These are phyloP conservation scores for Aphaenogaster floridana DNA, from an alignment of 1,140 invertebrate genomes.

Conservation along the genomic window DNA sequence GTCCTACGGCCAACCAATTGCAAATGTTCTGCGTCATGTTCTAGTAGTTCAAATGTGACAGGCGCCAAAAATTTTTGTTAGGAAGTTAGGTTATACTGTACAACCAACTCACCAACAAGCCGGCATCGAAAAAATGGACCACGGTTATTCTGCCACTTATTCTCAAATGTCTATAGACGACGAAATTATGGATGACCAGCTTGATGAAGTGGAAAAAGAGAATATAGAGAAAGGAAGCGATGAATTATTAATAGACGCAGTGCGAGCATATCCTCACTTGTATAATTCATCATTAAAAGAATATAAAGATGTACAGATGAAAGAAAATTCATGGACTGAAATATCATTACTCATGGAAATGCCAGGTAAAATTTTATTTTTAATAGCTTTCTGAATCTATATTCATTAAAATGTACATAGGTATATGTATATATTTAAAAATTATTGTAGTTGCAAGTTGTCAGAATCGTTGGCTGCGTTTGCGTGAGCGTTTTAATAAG, in stretches of 20 bases:
- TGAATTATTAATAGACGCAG: neutral
- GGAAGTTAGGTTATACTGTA: too few relatives aligned
- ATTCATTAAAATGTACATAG: too few relatives aligned
- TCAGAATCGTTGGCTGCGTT: neutral
- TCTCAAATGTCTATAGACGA: too few relatives aligned
- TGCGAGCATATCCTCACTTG: neutral
- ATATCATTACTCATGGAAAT: neutral
- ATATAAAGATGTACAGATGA: neutral
- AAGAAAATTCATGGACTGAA: neutral
- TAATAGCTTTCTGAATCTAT: too few relatives aligned
- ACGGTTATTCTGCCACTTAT: too few relatives aligned
- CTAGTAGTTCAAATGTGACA: too few relatives aligned
- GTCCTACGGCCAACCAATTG: neutral
- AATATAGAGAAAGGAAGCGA: neutral
- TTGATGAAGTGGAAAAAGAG: too few relatives aligned
- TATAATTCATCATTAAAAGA: neutral
- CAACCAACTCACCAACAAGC: too few relatives aligned
- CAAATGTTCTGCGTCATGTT: too few relatives aligned
- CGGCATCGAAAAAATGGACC: too few relatives aligned
- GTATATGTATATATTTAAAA: neutral
- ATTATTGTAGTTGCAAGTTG: slow-evolving; percentile 3
- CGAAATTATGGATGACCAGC: too few relatives aligned
- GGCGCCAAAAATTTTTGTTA: too few relatives aligned
- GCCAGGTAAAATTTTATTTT: neutral
- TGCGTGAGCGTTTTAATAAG: neutral